Base-by-base conservation (phyloP, 2,888 invertebrate species). In the Bombylius major region DNA sequence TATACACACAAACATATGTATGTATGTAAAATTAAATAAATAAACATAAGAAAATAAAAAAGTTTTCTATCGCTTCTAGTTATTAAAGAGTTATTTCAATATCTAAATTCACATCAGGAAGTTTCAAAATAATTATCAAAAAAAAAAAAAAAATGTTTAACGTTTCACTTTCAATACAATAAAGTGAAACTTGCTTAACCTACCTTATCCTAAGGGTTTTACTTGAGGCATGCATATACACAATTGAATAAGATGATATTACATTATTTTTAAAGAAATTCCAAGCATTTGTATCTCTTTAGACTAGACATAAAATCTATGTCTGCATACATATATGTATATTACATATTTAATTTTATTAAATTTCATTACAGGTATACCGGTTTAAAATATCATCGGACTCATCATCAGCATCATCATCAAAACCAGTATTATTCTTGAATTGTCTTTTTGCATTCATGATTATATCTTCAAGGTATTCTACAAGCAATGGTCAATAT, bases 401-500 rank as follows among this genome's bases (percentile, higher is more conserved):
- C 39, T 42, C 39, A 42, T 42, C 39, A 42, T 11, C 39, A 11
- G 8, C 39, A 42, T 1, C 6, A 42, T 11, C 11, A 42, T 42
- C 11, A 11, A 42, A 11, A 11, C 39, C 12, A 11, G 8, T 42
- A 11, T 42, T 11, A 11, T 42, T 42, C 8, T 42, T 42, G 8
- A 11, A 42, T 11, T 11, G 8, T 42, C 11, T 42, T 8, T 11
- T 42, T 42, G 5, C 12, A 11, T 42, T 42, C 39, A 11, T 42
- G 11, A 11, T 11, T 11, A 5, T 42, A 11, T 11, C 39, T 42
- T 42, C 39, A 42, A 42, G 39, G 39, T 42, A 42, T 42, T 42
- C 39, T 42, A 42, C 11, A 42, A 11, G 8, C 8, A 42, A 42
- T 42, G 8, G 60, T 58, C 64, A 66, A 57, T 65, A 65, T 57